These are phyloP conservation scores for Pseudomugil gertrudae DNA, from an alignment of 2,797 vertebrate genomes.

Conservation along the genomic window DNA sequence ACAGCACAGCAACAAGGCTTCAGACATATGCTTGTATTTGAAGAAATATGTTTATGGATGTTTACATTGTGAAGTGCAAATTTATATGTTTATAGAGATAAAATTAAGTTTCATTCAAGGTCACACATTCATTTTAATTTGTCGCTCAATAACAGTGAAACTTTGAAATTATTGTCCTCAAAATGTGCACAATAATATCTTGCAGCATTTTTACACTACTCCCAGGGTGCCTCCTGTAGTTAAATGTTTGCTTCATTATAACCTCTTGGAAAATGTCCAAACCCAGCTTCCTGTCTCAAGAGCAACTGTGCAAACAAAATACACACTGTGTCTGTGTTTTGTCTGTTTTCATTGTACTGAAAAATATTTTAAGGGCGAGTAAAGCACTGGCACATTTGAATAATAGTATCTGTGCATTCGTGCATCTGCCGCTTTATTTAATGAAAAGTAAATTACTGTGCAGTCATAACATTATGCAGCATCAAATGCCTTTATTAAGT, in stretches of 20 bases:
- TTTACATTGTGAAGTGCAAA: constrained; percentile 22
- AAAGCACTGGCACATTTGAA: constrained; percentile 1
- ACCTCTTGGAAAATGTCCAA: constrained; percentile 62
- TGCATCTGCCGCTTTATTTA: background rate
- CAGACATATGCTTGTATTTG: constrained; percentile 35
- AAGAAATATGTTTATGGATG: background rate
- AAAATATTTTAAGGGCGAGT: constrained; percentile 25
- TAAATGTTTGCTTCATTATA: constrained; percentile 67
- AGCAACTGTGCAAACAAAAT: constrained; percentile 50
- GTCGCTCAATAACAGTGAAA: constrained; percentile 41
- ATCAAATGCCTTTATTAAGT: background rate
- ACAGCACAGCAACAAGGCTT: constrained; percentile 22
- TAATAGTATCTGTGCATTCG: background rate
- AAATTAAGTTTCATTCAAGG: constrained; percentile 46
- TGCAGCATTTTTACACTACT: constrained; percentile 45
- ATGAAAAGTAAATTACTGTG: background rate
- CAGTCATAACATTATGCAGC: background rate
- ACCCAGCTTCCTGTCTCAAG: constrained; percentile 45
- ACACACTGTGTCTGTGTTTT: constrained; percentile 32
- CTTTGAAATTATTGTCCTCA: constrained; percentile 61
- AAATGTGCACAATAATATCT: constrained; percentile 63
- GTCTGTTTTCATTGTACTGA: constrained; percentile 23
- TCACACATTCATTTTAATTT: constrained; percentile 67
- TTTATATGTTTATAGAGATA: constrained; percentile 43
- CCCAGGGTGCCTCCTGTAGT: constrained; percentile 51